phyloP scores from a whole-genome alignment of 37 sponge, comb jelly and placozoan genomes.

The Beroe forskalii region DNA sequence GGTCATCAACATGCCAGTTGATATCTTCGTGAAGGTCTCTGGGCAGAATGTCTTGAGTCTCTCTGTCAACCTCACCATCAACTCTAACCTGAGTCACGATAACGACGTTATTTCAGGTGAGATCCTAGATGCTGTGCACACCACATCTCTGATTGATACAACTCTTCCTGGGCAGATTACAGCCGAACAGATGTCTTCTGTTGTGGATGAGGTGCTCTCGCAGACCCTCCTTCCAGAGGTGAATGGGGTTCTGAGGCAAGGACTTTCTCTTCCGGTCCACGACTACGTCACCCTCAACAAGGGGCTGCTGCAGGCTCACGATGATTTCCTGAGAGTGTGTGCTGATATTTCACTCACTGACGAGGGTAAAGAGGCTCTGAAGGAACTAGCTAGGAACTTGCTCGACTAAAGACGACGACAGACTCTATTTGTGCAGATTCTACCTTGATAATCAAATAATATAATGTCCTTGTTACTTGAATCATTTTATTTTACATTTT shows the following conservation, averaged over 20 bases:
- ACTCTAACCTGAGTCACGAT: not conserved
- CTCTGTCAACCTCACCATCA: not conserved
- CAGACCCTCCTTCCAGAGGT: conserved; percentile 13
- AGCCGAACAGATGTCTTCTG: not conserved
- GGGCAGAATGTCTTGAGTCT: conserved; percentile 5
- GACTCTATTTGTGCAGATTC: too few relatives aligned
- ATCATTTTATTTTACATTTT: too few relatives aligned
- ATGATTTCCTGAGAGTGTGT: conserved; percentile 48
- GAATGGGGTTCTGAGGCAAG: not conserved
- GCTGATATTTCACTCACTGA: conserved; percentile 13
- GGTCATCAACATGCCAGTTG: conserved; percentile 38
- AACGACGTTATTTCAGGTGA: not conserved
- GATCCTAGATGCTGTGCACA: not conserved
- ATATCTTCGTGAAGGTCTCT: not conserved
- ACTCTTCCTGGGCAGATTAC: not conserved
- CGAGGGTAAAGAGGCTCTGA: not conserved
- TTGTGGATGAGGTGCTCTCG: not conserved
- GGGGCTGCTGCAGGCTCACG: not conserved
- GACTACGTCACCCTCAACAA: conserved; percentile 11
- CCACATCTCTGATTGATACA: not conserved
- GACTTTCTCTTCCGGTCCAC: conserved; percentile 27
- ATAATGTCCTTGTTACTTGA: too few relatives aligned
- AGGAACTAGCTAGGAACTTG: not conserved
- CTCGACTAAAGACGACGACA: not conserved
- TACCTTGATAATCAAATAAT: too few relatives aligned